Percentiles rank a stretch among this genome's conserved stretches.
Evolutionary conservation across 2,797 vertebrate genomes (phyloP).

Genomic region (Glyptemys insculpta): DNA sequence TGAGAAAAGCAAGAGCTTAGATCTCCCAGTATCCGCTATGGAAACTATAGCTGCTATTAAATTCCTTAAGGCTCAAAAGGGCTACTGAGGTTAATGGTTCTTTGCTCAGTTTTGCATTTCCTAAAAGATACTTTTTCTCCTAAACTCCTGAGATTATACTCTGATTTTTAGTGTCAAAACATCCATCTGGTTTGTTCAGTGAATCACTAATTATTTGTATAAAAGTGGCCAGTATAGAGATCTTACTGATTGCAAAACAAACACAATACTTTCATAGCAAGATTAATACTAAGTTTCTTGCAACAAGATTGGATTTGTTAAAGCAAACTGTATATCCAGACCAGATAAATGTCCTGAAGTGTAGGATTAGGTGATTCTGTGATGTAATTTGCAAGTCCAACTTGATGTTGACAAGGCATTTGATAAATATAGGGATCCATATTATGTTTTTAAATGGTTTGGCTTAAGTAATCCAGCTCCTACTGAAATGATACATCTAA

Average conservation of each 20-base stretch:
- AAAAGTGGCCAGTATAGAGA: neutral
- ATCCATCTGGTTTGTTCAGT: neutral
- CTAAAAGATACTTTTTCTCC: constrained; percentile 2
- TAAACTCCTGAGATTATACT: constrained; percentile 33
- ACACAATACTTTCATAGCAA: neutral
- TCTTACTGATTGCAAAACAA: neutral
- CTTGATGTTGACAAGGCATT: neutral
- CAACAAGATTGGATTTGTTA: neutral
- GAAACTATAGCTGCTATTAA: constrained; percentile 36
- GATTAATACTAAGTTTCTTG: neutral
- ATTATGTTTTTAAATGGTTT: neutral
- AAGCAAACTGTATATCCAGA: neutral
- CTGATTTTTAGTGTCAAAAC: constrained; percentile 19
- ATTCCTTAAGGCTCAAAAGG: constrained; percentile 40
- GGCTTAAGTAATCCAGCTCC: neutral
- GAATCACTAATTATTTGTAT: constrained; percentile 14
- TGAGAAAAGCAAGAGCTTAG: constrained; percentile 44
- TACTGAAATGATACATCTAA: no score
- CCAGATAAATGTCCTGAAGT: neutral
- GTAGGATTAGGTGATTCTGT: neutral
- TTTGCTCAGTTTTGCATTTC: constrained; percentile 45
- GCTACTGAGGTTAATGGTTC: constrained; percentile 17
- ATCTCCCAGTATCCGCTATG: constrained; percentile 34
- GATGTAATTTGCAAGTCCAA: neutral
- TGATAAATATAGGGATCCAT: neutral